phyloP scores from a whole-genome alignment of 2,888 invertebrate species.

The Himalopsyche tibetana region DNA sequence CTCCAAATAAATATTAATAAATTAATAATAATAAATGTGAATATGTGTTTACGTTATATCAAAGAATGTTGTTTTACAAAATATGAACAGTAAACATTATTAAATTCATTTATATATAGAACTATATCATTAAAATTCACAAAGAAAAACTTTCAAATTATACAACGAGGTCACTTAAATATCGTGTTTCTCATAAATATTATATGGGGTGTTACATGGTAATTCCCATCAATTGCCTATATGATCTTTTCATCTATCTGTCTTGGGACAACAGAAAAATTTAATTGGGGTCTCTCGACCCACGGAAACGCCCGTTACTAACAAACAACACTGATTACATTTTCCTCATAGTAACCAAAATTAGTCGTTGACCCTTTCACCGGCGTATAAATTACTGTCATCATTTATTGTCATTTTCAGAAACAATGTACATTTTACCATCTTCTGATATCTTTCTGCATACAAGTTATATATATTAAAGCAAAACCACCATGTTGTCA shows the following conservation, averaged over 20 bases:
- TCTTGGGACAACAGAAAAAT: slow-evolving; percentile 34
- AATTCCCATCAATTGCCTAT: not conserved
- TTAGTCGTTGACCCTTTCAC: not conserved
- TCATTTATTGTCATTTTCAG: slow-evolving; percentile 9
- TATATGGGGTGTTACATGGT: not conserved
- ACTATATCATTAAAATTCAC: not conserved
- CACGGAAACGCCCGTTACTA: not conserved
- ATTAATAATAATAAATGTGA: too few relatives aligned
- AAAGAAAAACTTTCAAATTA: not conserved
- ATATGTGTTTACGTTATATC: too few relatives aligned
- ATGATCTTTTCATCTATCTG: not conserved
- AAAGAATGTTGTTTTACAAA: too few relatives aligned
- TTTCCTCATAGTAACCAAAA: not conserved
- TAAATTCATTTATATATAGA: too few relatives aligned
- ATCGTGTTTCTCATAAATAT: not conserved
- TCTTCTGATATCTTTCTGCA: too few relatives aligned
- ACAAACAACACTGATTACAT: slow-evolving; percentile 31
- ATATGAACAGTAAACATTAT: too few relatives aligned
- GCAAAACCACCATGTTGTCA: too few relatives aligned
- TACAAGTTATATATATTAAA: too few relatives aligned
- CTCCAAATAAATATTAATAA: too few relatives aligned
- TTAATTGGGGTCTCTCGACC: slow-evolving; percentile 27
- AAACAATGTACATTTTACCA: not conserved
- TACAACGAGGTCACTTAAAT: slow-evolving; percentile 12
- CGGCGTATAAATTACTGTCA: slow-evolving; percentile 4